phyloP scores from a whole-genome alignment of 2,797 vertebrate genomes.

The Phoeniculus purpureus region DNA sequence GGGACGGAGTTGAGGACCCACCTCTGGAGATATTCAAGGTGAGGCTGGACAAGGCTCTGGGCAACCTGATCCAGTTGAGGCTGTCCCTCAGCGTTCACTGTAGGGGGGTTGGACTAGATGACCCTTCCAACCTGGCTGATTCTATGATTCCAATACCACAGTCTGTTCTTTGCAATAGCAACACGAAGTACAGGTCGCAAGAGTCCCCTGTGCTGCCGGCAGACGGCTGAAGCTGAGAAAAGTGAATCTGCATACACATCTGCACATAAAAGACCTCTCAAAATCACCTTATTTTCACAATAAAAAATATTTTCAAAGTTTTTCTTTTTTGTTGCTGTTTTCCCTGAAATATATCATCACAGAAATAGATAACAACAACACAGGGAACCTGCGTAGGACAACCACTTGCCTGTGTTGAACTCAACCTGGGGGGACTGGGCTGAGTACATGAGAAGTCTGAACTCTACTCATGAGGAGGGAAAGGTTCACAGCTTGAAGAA shows the following conservation, averaged over 20 bases:
- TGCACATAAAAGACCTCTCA: background rate
- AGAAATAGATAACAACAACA: background rate
- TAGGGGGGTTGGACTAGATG: too few relatives aligned
- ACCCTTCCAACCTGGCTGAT: too few relatives aligned
- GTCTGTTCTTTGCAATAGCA: background rate
- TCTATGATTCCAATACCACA: background rate
- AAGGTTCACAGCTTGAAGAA: background rate
- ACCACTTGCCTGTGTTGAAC: background rate
- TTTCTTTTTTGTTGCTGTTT: background rate
- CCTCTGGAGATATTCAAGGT: too few relatives aligned
- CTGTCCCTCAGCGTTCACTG: too few relatives aligned
- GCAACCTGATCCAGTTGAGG: too few relatives aligned
- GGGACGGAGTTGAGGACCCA: too few relatives aligned
- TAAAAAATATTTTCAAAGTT: background rate
- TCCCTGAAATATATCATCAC: background rate
- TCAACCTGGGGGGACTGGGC: background rate
- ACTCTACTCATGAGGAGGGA: background rate
- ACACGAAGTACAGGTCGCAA: background rate
- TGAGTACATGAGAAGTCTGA: background rate
- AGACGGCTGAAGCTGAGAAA: background rate
- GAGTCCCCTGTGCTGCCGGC: background rate
- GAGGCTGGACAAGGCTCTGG: too few relatives aligned
- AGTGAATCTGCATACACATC: background rate
- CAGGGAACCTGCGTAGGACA: background rate
- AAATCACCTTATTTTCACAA: background rate